A percentile compares a stretch with the other conserved stretches of the same genome.
Evolutionary conservation across 2,113 vertebrate species (phyloP).

Genomic region (Neopipo cinnamomea): DNA sequence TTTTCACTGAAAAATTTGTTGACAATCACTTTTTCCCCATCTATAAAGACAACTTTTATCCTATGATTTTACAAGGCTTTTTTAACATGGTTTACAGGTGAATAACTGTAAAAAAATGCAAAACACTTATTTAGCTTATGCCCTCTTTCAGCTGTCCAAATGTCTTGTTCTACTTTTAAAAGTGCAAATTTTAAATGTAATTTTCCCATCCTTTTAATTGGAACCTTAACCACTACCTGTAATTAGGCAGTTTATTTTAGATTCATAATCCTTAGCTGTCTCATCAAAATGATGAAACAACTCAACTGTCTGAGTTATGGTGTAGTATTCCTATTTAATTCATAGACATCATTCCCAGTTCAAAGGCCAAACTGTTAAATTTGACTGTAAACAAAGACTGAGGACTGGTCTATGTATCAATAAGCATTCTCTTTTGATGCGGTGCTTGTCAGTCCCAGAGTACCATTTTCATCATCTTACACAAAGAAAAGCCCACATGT

Average conservation of each 20-base stretch:
- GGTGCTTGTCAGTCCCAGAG: background rate
- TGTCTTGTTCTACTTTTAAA: background rate
- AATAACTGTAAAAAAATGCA: background rate
- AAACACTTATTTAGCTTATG: background rate
- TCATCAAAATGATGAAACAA: background rate
- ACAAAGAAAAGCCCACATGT: background rate
- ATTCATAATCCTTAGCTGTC: background rate
- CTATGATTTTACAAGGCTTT: background rate
- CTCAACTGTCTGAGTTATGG: background rate
- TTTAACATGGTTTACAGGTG: background rate
- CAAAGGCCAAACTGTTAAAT: background rate
- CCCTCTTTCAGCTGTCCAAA: background rate
- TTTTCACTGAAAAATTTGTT: background rate
- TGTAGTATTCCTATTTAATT: background rate
- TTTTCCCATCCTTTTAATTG: background rate
- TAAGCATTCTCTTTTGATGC: background rate
- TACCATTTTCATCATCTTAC: background rate
- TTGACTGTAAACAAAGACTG: background rate
- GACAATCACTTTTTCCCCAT: background rate
- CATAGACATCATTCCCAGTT: background rate
- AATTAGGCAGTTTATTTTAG: constrained; percentile 25
- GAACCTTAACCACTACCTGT: background rate
- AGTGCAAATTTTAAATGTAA: background rate
- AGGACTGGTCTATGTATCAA: background rate
- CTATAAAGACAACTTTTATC: background rate